Evolutionary conservation across 2,888 invertebrate genomes (phyloP).

Genomic region (Philhelius pedissequus): DNA sequence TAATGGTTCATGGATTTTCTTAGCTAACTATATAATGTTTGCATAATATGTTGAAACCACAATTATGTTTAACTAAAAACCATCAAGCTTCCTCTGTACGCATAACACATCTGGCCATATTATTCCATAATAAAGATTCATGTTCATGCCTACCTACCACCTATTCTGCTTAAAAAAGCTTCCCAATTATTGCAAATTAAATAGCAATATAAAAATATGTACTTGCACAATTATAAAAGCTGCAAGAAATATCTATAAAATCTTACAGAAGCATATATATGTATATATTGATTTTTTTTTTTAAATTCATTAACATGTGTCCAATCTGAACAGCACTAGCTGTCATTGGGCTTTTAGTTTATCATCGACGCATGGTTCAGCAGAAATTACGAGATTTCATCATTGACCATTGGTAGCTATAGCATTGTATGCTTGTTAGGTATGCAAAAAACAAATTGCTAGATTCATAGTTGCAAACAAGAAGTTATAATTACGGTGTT

Average conservation of each 20-base stretch:
- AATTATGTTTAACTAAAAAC: not conserved
- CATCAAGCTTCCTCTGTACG: not conserved
- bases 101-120: slow-evolving; percentile 9
- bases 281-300: not conserved
- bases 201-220: not conserved
- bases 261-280: not conserved
- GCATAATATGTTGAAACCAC: not conserved
- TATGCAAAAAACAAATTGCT: not conserved
- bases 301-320: slow-evolving; percentile 18
- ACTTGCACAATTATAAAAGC: slow-evolving; percentile 1
- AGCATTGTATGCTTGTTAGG: not conserved
- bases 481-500: slow-evolving; percentile 25
- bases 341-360: slow-evolving; percentile 2
- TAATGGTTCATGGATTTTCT: not conserved
- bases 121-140: not conserved
- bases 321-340: not conserved
- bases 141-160: not conserved
- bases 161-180: not conserved
- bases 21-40: not conserved
- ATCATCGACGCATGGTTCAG: slow-evolving; percentile 3
- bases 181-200: not conserved
- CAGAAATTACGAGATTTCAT: slow-evolving; percentile 30
- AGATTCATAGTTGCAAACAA: slow-evolving; percentile 18
- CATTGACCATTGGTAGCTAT: not conserved
- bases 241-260: not conserved